Evolutionary conservation across 2,888 invertebrate genomes (phyloP).

Genomic region (Onchidella celtica): DNA sequence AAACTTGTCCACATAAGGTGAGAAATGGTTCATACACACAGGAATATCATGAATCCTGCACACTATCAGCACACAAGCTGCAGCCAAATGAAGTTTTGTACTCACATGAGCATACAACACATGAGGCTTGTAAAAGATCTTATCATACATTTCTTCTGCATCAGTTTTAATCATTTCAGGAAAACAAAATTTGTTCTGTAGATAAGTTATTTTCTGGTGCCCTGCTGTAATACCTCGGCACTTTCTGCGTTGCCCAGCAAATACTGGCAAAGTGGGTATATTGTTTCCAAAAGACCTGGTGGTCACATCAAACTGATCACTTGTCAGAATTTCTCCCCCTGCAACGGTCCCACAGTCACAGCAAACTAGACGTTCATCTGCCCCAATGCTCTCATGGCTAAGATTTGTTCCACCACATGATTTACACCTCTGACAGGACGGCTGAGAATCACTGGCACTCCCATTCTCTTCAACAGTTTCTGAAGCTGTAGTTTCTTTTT

Average conservation of each 20-base stretch:
- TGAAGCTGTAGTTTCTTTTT: neutral
- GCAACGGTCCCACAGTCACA: conserved; percentile 27
- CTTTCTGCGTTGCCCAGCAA: neutral
- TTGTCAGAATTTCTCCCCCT: neutral
- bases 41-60: conserved; percentile 32
- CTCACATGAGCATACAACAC: neutral
- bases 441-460: neutral
- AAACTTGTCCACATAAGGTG: neutral
- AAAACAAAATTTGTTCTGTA: conserved; percentile 28
- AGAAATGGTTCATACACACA: conserved; percentile 14
- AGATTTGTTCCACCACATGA: conserved; percentile 29
- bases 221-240: neutral
- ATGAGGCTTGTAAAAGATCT: neutral
- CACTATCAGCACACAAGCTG: conserved; percentile 31
- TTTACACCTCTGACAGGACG: neutral
- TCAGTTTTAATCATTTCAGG: conserved; percentile 8
- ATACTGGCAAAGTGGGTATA: neutral
- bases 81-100: conserved; percentile 25
- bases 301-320: conserved; percentile 20
- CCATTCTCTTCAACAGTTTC: neutral
- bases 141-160: conserved; percentile 27
- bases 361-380: conserved; percentile 30
- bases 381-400: neutral
- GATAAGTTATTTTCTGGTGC: conserved; percentile 2
- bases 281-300: conserved; percentile 6